phyloP scores from a whole-genome alignment of 2,797 vertebrate species.

The Brachymystax lenok region DNA sequence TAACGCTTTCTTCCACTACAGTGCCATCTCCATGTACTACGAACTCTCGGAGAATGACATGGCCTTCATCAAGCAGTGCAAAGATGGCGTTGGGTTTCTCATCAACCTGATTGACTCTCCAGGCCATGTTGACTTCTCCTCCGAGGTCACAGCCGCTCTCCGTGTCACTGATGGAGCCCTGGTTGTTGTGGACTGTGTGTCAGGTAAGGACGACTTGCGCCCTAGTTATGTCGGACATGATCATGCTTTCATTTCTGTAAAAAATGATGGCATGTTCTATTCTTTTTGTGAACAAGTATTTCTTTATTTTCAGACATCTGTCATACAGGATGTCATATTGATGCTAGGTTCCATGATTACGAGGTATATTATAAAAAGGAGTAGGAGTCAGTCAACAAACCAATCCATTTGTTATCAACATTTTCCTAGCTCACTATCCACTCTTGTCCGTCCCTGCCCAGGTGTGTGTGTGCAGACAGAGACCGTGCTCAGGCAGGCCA shows the following conservation, averaged over 20 bases:
- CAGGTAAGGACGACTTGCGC: conserved; percentile 75
- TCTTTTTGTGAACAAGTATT: conserved; percentile 1
- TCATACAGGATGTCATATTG: conserved; percentile 6
- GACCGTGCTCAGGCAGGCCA: conserved; percentile 94
- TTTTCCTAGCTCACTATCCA: not conserved
- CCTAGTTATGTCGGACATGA: not conserved
- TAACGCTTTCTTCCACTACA: conserved; percentile 40
- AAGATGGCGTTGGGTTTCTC: conserved; percentile 90
- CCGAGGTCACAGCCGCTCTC: conserved; percentile 93
- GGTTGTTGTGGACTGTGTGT: conserved; percentile 94
- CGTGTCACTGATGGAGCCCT: conserved; percentile 94
- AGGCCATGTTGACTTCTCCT: conserved; percentile 95
- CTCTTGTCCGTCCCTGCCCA: conserved; percentile 39
- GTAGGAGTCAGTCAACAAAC: not conserved
- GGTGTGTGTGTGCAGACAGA: conserved; percentile 96
- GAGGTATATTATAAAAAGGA: not conserved
- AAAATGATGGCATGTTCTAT: conserved; percentile 5
- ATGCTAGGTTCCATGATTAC: conserved; percentile 6
- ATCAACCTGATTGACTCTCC: conserved; percentile 97
- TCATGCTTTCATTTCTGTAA: conserved; percentile 1
- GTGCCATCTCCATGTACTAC: conserved; percentile 92
- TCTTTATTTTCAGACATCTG: conserved; percentile 5
- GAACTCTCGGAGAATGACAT: conserved; percentile 85
- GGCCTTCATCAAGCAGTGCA: conserved; percentile 94
- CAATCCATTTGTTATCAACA: not conserved